Percentiles rank a stretch among this genome's conserved stretches.
Evolutionary conservation across 2,797 vertebrate species (phyloP).

Genomic region (Anguilla pacifica): DNA sequence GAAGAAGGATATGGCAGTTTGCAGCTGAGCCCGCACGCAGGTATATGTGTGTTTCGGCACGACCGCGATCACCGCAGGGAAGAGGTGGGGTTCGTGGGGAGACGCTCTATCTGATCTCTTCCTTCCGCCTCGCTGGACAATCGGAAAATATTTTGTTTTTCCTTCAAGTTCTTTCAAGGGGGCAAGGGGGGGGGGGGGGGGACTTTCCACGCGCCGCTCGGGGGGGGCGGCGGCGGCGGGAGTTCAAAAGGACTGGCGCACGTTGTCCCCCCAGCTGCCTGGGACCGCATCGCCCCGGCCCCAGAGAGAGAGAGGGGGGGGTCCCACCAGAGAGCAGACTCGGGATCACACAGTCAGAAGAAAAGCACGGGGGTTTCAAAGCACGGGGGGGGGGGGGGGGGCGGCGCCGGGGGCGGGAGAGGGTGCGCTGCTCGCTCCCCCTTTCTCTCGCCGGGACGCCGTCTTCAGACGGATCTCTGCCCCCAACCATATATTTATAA

Average conservation of each 20-base stretch:
- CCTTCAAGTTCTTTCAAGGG: constrained; percentile 8
- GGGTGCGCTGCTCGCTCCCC: neutral
- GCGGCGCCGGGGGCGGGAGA: neutral
- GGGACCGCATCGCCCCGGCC: neutral
- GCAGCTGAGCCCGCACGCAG: neutral
- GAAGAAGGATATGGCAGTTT: neutral
- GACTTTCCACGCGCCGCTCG: neutral
- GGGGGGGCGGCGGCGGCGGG: neutral
- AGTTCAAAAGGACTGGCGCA: constrained; percentile 19
- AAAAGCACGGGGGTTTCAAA: constrained; percentile 27
- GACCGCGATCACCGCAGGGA: neutral
- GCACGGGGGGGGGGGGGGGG: neutral
- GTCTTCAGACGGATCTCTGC: constrained; percentile 67
- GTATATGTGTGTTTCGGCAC: neutral
- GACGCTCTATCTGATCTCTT: neutral
- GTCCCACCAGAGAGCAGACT: constrained; percentile 29
- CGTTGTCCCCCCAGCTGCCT: constrained; percentile 21
- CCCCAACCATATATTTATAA: constrained; percentile 70
- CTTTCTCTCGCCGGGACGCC: constrained; percentile 22
- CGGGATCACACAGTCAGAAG: constrained; percentile 29
- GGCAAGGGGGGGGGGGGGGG: too few relatives aligned
- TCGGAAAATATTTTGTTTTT: constrained; percentile 22
- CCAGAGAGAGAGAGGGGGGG: neutral
- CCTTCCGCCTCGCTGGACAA: neutral
- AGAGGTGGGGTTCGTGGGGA: neutral